Base-by-base conservation (phyloP, 2,888 invertebrate species). In the Omphaloscelis lunosa region DNA sequence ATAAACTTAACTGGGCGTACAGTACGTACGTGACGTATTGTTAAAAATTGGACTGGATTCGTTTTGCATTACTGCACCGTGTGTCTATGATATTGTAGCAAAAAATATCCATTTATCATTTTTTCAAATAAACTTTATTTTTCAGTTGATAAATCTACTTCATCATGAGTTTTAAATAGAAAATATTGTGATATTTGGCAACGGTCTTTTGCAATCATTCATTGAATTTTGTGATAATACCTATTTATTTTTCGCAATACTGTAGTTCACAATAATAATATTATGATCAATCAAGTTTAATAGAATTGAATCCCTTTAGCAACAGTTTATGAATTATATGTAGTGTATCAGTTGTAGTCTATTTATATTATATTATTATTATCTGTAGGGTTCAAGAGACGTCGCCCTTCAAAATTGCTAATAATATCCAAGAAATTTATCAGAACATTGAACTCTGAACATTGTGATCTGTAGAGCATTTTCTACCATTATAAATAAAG, bases 371-470 rank as follows among this genome's bases (percentile, higher is more conserved):
- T 66, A 68, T 74, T 78, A 73, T 66, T 70, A 80, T 67, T 76
- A 85, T 85, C 83, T 75, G 34, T 51, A 71, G 66, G 69, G 79
- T 86, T 87, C 81, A 79, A 84, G 82, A 74, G 29, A 80, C 72
- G 77, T 79, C 66, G 82, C 77, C 86, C 86, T 85, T 86, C 85
- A 85, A 86, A 86, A 82, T 84, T 74, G 75, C 81, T 86, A 85
- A 85, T 87, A 82, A 85, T 86, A 86, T 71, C 78, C 58, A 70
- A 85, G 75, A 75, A 80, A 84, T 79, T 66, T 82, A 80, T 87
- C 68, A 59, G 80, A 79, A 80, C 82, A 86, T 86, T 87, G 87
- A 85, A 85, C 87, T 80, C 59, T 8, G 65, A 72, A 45, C 68
- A 63, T 67, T 48, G 69, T 63, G 72, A 80, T 83, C 72, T 76